A percentile compares a stretch with the other conserved stretches of the same genome.
phyloP scores from a whole-genome alignment of 1,140 invertebrate species.

The Orchestia grillus region DNA sequence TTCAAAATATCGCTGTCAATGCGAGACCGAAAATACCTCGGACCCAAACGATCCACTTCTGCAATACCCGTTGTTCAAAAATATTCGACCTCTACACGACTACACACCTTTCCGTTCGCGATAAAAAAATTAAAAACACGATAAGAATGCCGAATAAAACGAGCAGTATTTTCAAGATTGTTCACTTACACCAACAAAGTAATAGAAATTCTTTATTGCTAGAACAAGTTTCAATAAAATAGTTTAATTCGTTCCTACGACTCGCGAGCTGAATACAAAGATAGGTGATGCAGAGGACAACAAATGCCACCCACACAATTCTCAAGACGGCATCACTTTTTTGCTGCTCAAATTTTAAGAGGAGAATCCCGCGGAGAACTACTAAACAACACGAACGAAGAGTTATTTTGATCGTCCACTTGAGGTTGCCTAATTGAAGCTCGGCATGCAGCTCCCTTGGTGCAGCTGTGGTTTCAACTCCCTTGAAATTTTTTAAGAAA shows the following conservation, averaged over 20 bases:
- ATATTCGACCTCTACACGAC: background rate
- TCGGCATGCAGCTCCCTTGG: background rate
- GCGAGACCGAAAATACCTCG: background rate
- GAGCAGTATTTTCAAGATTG: background rate
- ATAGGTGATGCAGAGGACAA: background rate
- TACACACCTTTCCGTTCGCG: background rate
- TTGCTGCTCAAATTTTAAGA: background rate
- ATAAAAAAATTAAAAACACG: too few species aligned
- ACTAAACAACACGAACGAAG: background rate
- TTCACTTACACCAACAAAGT: background rate
- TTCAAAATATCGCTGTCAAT: background rate
- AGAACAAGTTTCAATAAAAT: background rate
- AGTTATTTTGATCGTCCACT: background rate
- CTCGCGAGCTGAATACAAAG: background rate
- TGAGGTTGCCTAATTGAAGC: background rate
- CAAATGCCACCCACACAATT: background rate
- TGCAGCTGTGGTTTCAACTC: background rate
- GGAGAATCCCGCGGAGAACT: background rate
- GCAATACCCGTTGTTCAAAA: background rate
- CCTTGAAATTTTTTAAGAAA: background rate
- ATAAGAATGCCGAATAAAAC: background rate
- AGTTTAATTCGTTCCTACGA: background rate
- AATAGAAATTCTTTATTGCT: background rate
- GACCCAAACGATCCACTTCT: background rate
- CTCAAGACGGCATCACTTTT: background rate